Conservation (phyloP, 2,113 vertebrate genomes). For the Gadus macrocephalus region DNA sequence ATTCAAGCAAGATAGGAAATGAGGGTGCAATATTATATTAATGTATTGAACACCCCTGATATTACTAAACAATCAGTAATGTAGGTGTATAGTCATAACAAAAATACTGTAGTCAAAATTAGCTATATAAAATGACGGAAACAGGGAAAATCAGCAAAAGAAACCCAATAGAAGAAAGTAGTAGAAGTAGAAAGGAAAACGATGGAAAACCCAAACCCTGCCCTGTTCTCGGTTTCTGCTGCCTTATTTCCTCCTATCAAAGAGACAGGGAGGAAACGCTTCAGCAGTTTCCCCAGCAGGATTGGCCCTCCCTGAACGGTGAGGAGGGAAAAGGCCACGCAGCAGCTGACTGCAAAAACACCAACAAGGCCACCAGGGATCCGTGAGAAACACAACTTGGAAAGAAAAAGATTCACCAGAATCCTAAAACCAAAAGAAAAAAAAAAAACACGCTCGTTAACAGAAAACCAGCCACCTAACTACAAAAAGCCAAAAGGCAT, state of each 20-base stretch:
- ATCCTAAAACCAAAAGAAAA: not conserved
- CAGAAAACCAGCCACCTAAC: not conserved
- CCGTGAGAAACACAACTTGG: not conserved
- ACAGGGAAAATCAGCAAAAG: no score
- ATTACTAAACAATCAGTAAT: no score
- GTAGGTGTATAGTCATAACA: no score
- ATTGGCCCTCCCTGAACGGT: conserved; percentile 12
- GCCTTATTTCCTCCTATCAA: conserved; percentile 69
- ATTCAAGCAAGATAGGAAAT: no score
- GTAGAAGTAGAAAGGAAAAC: no score
- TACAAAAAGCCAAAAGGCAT: not conserved
- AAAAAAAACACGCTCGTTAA: not conserved
- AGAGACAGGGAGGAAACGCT: conserved; percentile 61
- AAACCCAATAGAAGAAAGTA: no score
- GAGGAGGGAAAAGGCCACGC: not conserved
- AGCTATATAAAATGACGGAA: no score
- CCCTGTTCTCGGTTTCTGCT: conserved; percentile 59
- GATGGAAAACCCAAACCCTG: not conserved
- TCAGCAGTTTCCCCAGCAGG: conserved; percentile 64
- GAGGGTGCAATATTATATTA: no score
- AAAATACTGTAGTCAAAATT: no score
- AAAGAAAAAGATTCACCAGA: not conserved
- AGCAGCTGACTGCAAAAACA: conserved; percentile 1
- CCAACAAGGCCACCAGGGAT: not conserved
- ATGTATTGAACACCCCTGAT: no score